Conservation (phyloP, 2,113 vertebrate genomes). For the Cochlearius cochlearius region DNA sequence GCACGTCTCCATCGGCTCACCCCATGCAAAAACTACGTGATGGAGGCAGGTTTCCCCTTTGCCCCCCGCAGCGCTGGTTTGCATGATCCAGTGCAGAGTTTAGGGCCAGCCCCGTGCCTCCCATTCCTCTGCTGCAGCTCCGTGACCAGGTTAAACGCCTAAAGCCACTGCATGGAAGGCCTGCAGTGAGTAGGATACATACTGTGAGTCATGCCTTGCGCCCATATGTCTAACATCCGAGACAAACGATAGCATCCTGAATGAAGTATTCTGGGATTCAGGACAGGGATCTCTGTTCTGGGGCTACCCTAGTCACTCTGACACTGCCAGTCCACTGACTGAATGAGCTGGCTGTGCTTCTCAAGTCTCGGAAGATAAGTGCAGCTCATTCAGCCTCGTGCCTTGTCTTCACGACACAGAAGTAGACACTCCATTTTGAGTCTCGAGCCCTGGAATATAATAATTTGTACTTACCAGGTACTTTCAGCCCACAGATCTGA, state of each 20-base stretch:
- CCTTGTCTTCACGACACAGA: background rate
- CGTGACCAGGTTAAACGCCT: background rate
- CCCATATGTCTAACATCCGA: background rate
- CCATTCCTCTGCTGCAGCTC: background rate
- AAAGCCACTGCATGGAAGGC: background rate
- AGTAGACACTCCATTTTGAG: background rate
- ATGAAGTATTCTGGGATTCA: background rate
- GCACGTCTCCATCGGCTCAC: fast-evolving
- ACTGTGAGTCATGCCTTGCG: background rate
- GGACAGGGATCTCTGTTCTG: background rate
- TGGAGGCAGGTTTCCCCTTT: background rate
- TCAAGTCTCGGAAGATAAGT: background rate
- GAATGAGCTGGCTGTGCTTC: background rate
- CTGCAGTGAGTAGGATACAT: fast-evolving
- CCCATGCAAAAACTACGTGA: fast-evolving
- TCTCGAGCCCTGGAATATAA: background rate
- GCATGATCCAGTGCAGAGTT: background rate
- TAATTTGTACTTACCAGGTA: background rate
- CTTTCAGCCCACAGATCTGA: background rate
- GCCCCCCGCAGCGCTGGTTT: background rate
- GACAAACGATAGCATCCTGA: background rate
- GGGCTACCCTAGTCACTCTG: background rate
- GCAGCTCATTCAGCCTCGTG: background rate
- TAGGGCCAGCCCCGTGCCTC: background rate
- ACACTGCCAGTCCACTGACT: background rate